phyloP scores from a whole-genome alignment of 1,140 invertebrate genomes.

The Pogonognathellus flavescens region DNA sequence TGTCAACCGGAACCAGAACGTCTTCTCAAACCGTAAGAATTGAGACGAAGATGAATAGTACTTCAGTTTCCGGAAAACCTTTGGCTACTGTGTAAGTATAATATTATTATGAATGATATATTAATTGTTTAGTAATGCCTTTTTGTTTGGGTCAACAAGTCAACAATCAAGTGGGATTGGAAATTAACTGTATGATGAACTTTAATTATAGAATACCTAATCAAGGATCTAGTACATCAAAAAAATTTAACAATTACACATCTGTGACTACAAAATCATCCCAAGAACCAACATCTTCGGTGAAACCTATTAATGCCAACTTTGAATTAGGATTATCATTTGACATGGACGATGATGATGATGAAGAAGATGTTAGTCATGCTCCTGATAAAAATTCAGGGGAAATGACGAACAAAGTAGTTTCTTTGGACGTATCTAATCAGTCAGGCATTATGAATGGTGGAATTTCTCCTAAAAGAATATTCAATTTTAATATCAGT shows the following conservation, averaged over 20 bases:
- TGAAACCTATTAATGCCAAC: constrained; percentile 11
- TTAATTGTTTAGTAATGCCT: neutral
- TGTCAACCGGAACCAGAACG: no score
- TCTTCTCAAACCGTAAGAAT: neutral
- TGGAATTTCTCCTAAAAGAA: neutral
- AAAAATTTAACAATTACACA: neutral
- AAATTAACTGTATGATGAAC: no score
- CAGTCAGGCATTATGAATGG: neutral
- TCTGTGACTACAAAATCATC: neutral
- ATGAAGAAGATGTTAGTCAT: neutral
- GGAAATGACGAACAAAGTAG: neutral
- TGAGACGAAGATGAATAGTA: neutral
- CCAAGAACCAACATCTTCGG: neutral
- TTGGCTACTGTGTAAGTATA: neutral
- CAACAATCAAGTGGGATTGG: no score
- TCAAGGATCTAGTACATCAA: neutral
- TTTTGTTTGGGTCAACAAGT: no score
- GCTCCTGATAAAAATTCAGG: neutral
- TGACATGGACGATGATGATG: constrained; percentile 16
- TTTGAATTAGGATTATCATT: neutral
- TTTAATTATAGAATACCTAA: neutral
- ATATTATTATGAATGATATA: neutral
- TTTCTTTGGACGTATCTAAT: neutral
- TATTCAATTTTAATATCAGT: neutral
- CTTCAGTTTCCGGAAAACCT: neutral